Evolutionary conservation across 1,140 invertebrate genomes (phyloP).

Genomic region (Diabrotica undecimpunctata): DNA sequence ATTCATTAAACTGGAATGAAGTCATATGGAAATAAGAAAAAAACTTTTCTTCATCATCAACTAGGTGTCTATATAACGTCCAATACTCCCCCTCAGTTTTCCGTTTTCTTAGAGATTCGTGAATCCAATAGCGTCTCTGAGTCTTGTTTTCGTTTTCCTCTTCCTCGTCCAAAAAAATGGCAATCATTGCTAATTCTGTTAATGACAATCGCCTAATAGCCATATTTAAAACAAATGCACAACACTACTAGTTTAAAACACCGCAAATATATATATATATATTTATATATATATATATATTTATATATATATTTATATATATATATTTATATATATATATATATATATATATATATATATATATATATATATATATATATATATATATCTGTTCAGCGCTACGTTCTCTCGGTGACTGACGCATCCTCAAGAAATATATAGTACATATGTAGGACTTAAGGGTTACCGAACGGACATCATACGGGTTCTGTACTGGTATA

Average conservation of each 20-base stretch:
- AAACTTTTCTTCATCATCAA: constrained; percentile 19
- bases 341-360: too few relatives aligned
- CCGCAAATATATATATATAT: too few relatives aligned
- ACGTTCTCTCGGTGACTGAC: background rate
- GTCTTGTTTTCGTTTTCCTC: constrained; percentile 7
- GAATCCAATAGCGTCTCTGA: constrained; percentile 17
- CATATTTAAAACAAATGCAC: too few relatives aligned
- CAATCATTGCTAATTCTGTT: background rate
- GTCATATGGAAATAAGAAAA: constrained; percentile 16
- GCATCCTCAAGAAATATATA: background rate
- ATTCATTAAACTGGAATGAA: constrained; percentile 3
- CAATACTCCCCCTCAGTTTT: constrained; percentile 19
- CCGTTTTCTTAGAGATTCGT: constrained; percentile 13
- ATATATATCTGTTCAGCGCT: background rate
- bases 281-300: too few relatives aligned
- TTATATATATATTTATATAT: too few relatives aligned
- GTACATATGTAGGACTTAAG: background rate
- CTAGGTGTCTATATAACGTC: constrained; percentile 17
- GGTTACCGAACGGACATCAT: background rate
- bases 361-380: too few relatives aligned
- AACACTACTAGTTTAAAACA: too few relatives aligned
- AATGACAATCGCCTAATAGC: too few relatives aligned
- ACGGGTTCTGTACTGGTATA: too few relatives aligned
- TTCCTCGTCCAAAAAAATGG: constrained; percentile 36
- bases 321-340: too few relatives aligned